Evolutionary conservation across 2,888 invertebrate species (phyloP).

Genomic region (Lepidonotus clava): DNA sequence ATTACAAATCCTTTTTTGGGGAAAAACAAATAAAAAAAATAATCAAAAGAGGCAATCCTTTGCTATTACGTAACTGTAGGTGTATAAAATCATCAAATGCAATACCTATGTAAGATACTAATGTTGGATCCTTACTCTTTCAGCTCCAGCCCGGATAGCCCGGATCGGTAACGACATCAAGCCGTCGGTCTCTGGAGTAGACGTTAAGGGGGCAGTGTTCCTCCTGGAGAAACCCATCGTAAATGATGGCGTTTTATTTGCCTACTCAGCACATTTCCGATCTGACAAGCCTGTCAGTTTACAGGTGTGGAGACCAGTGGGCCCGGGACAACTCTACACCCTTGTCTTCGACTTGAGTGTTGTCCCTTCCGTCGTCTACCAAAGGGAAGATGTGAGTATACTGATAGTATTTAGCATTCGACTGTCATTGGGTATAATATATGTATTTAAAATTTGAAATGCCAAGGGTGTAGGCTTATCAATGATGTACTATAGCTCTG

Average conservation of each 20-base stretch:
- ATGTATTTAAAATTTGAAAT: too few relatives aligned
- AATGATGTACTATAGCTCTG: too few relatives aligned
- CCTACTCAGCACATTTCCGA: constrained; percentile 62
- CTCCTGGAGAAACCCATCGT: constrained; percentile 57
- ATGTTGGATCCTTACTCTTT: neutral
- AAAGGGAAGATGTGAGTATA: constrained; percentile 61
- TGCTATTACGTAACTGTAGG: too few relatives aligned
- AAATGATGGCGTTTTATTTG: constrained; percentile 60
- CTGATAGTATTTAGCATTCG: too few relatives aligned
- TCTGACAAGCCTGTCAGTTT: constrained; percentile 54
- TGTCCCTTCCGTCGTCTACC: constrained; percentile 52
- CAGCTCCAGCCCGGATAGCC: constrained; percentile 11
- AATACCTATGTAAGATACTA: too few relatives aligned
- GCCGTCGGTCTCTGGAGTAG: constrained; percentile 58
- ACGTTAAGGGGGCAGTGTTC: constrained; percentile 57
- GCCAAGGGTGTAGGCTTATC: too few relatives aligned
- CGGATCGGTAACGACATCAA: constrained; percentile 58
- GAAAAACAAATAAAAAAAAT: too few relatives aligned
- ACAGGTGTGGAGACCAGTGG: constrained; percentile 62
- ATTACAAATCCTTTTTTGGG: too few relatives aligned
- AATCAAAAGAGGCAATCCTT: too few relatives aligned
- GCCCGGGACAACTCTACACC: constrained; percentile 1
- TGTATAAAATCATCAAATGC: too few relatives aligned
- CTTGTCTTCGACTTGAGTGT: constrained; percentile 26
- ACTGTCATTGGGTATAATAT: too few relatives aligned